Evolutionary conservation across 1,140 invertebrate species (phyloP), one percentile per base, ranked within the genome.

Genomic region (Zaprionus nigranus): DNA sequence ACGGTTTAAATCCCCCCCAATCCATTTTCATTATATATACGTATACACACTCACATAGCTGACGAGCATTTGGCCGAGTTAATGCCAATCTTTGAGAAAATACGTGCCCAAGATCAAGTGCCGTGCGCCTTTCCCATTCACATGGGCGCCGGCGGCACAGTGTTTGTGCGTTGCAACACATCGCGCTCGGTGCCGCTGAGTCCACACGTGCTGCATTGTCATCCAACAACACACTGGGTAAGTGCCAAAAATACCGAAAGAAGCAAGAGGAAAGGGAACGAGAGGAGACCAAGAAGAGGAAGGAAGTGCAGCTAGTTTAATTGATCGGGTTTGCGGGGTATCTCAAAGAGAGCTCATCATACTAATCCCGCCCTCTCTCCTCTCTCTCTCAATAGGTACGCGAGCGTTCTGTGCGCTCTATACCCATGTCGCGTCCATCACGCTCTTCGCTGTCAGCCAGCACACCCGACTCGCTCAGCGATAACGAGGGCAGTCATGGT

Each of bases 71-170:
- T 98, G 95, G 96, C 95, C 94, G 96, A 98, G 94, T 95, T 98
- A 95, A 97, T 96, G 96, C 97, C 97, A 92, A 97, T 98, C 94
- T 97, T 98, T 95, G 97, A 98, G 94, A 96, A 96, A 94, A 95
- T 98, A 93, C 95, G 97, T 92, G 96, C 97, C 93, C 96, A 96
- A 93, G 96, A 97, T 94, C 96, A 97, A 93, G 95, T 97, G 86
- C 96, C 96, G 93, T 97, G 96, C 94, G 96, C 96, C 91, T 97
- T 96, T 94, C 96, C 96, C 91, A 95, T 97, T 92, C 96, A 97
- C 93, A 96, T 97, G 94, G 95, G 95, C 59, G 93, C 93, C 69
- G 93, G 93, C 77, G 93, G 93, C 58, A 93, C 92, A 66, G 93
- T 92, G 68, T 93, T 93, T 76, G 92, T 93, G 60, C 92, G 92